Percentiles rank a stretch among this genome's conserved stretches.
phyloP scores from a whole-genome alignment of 2,797 vertebrate species.

The Tapera naevia region DNA sequence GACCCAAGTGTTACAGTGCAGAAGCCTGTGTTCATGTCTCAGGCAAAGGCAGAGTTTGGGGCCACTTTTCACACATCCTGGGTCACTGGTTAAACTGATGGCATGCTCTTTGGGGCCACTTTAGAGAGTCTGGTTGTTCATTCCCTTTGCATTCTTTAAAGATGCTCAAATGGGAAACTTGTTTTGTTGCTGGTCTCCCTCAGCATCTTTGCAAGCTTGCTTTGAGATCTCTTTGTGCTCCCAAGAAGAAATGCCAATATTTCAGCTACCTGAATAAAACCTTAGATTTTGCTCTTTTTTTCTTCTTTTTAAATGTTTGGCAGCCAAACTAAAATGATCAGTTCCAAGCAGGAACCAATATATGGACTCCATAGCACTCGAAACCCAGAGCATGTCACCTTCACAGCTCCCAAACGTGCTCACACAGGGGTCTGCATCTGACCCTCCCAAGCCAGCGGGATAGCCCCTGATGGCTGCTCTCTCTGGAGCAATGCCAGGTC shows the following conservation, averaged over 20 bases:
- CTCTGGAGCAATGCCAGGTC: neutral
- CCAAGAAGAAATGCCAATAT: neutral
- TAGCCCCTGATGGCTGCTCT: neutral
- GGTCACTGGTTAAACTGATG: neutral
- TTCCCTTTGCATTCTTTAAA: neutral
- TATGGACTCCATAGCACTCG: neutral
- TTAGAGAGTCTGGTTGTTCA: neutral
- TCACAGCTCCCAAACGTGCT: neutral
- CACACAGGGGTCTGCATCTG: neutral
- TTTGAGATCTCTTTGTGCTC: neutral
- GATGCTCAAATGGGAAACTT: neutral
- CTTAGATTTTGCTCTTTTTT: neutral
- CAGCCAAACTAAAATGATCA: neutral
- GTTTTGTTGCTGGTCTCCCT: neutral
- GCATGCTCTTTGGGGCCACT: neutral
- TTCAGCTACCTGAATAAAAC: neutral
- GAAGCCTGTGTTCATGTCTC: neutral
- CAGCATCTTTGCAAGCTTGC: neutral
- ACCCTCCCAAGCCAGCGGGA: neutral
- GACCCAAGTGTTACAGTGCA: neutral
- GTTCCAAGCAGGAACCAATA: constrained; percentile 1
- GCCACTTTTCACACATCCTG: neutral
- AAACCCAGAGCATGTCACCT: neutral
- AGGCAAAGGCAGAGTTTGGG: neutral
- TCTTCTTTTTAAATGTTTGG: neutral